These are phyloP conservation scores for Flexamia atlantica DNA, from an alignment of 2,888 invertebrate genomes.

Conservation along the genomic window DNA sequence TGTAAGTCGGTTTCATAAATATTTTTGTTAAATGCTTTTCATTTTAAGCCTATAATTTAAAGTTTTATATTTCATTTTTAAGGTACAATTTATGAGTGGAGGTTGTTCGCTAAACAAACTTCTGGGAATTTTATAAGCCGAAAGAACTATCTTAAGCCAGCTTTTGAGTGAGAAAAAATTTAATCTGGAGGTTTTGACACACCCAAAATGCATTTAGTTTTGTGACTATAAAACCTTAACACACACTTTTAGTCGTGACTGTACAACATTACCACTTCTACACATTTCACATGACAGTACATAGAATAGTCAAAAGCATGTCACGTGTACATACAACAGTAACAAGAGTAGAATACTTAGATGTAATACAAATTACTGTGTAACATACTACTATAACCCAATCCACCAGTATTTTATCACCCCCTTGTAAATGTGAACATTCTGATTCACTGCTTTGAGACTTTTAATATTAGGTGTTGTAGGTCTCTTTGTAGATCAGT, in stretches of 20 bases:
- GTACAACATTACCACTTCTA: not conserved
- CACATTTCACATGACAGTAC: not conserved
- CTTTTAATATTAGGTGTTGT: not conserved
- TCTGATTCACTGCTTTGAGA: not conserved
- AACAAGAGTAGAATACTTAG: not conserved
- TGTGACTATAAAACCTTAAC: too few species aligned
- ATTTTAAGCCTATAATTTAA: not conserved
- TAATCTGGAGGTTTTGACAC: constrained; percentile 30
- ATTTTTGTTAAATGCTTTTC: not conserved
- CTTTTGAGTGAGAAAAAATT: constrained; percentile 41
- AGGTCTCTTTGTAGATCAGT: not conserved
- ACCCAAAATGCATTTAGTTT: constrained; percentile 30
- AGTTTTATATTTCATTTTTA: constrained; percentile 16
- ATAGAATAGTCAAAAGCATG: not conserved
- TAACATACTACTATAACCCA: constrained; percentile 24
- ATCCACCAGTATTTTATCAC: constrained; percentile 6
- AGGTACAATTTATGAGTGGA: not conserved
- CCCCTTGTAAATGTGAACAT: not conserved
- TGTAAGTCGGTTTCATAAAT: not conserved
- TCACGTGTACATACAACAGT: constrained; percentile 22
- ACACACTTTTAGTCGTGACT: too few species aligned
- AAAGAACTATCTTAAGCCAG: constrained; percentile 15
- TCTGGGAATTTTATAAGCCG: not conserved
- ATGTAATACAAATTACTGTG: not conserved
- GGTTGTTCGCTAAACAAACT: constrained; percentile 23